Conservation (phyloP, 2,888 invertebrate species). For the Boloria selene region DNA sequence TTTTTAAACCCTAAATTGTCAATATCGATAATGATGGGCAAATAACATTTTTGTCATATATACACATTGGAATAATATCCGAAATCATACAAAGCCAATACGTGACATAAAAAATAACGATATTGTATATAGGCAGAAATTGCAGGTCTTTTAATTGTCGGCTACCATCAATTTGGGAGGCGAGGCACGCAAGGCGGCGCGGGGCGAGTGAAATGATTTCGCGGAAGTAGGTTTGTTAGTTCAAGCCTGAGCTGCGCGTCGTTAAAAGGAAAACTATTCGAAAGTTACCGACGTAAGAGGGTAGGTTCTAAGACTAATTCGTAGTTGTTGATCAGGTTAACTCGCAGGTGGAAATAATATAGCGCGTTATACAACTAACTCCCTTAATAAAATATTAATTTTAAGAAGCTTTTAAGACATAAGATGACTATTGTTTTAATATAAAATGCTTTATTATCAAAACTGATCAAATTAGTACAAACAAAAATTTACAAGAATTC, state of each 20-base stretch:
- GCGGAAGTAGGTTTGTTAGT: conserved; percentile 30
- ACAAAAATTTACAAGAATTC: no score
- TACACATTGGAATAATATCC: not conserved
- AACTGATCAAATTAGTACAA: no score
- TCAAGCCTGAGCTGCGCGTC: conserved; percentile 4
- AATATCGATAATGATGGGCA: no score
- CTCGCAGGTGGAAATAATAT: not conserved
- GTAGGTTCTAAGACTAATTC: conserved; percentile 6
- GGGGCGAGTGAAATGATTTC: conserved; percentile 35
- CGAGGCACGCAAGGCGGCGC: conserved; percentile 30
- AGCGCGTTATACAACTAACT: no score
- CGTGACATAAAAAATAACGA: conserved; percentile 9
- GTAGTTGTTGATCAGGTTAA: conserved; percentile 2
- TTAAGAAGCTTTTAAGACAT: no score
- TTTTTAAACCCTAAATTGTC: no score
- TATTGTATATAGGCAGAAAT: not conserved
- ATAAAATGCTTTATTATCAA: no score
- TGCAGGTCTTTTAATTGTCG: conserved; percentile 7
- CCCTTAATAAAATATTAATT: no score
- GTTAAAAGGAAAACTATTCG: conserved; percentile 21
- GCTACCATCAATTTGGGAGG: conserved; percentile 19
- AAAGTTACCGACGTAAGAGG: conserved; percentile 21
- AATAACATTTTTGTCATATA: no score
- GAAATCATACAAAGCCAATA: not conserved
- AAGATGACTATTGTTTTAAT: no score